Conservation (phyloP, 2,113 vertebrate species). For the Ceyx margarethae region DNA sequence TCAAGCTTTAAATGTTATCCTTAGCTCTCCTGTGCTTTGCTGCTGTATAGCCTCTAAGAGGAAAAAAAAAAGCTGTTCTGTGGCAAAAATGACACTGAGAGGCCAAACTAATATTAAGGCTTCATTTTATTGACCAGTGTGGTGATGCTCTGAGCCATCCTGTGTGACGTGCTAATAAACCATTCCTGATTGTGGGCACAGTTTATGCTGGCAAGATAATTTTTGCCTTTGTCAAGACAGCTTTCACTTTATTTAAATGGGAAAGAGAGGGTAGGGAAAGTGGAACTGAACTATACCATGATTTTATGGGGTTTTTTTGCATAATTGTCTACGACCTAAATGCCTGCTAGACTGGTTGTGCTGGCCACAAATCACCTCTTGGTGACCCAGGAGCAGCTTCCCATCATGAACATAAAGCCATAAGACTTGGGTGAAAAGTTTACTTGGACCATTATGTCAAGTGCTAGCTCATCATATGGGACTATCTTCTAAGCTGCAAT, state of each 20-base stretch:
- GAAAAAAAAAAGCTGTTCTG: neutral
- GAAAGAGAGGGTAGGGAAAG: neutral
- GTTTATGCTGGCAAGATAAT: neutral
- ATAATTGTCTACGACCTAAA: neutral
- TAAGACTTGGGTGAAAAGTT: constrained; percentile 5
- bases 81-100: neutral
- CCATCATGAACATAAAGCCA: neutral
- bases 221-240: constrained; percentile 15
- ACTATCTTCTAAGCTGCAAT: neutral
- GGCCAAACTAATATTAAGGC: neutral
- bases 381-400: constrained; percentile 6
- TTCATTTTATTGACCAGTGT: neutral
- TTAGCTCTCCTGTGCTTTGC: neutral
- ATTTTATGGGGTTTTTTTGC: constrained; percentile 35
- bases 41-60: neutral
- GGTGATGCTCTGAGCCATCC: neutral
- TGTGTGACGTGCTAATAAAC: neutral
- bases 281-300: neutral
- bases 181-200: neutral
- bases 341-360: constrained; percentile 17
- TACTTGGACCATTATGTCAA: neutral
- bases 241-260: constrained; percentile 26
- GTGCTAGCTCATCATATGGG: neutral
- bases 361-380: constrained; percentile 30
- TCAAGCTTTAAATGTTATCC: neutral